These are phyloP conservation scores for Pseudomyrmex flavicornis DNA, from an alignment of 1,140 invertebrate genomes.

Conservation along the genomic window DNA sequence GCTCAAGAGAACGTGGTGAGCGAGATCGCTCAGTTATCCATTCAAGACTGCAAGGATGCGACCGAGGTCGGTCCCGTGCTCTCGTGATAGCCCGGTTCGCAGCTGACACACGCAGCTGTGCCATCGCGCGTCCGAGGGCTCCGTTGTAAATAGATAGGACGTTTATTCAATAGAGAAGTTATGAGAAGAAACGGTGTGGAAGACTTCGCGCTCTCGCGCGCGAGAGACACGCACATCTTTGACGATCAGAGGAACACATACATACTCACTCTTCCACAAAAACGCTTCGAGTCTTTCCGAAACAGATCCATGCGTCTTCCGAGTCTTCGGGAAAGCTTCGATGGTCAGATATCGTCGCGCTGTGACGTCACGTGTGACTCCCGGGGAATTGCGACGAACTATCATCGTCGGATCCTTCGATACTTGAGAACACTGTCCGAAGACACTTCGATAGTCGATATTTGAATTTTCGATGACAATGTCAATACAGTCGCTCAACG, in stretches of 20 bases:
- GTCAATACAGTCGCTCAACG: not conserved
- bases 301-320: conserved; percentile 68
- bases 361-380: conserved; percentile 1
- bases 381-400: not conserved
- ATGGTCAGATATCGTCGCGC: conserved; percentile 46
- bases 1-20: conserved; percentile 73
- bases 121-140: conserved; percentile 65
- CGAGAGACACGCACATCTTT: conserved; percentile 31
- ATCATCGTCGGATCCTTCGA: not conserved
- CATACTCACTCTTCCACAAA: not conserved
- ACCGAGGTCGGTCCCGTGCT: conserved; percentile 76
- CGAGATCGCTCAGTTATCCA: conserved; percentile 77
- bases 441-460: conserved; percentile 19
- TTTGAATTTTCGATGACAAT: not conserved
- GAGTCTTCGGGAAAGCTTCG: conserved; percentile 23
- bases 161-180: conserved; percentile 69
- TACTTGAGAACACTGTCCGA: too few relatives aligned
- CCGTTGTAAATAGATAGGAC: conserved; percentile 78
- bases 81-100: conserved; percentile 79
- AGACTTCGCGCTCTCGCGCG: conserved; percentile 13
- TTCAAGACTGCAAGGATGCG: conserved; percentile 81
- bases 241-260: conserved; percentile 35
- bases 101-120: conserved; percentile 57
- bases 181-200: conserved; percentile 18
- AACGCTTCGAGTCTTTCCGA: conserved; percentile 34